Base-by-base conservation (phyloP, 2,797 vertebrate species). In the Premnoplex brunnescens region DNA sequence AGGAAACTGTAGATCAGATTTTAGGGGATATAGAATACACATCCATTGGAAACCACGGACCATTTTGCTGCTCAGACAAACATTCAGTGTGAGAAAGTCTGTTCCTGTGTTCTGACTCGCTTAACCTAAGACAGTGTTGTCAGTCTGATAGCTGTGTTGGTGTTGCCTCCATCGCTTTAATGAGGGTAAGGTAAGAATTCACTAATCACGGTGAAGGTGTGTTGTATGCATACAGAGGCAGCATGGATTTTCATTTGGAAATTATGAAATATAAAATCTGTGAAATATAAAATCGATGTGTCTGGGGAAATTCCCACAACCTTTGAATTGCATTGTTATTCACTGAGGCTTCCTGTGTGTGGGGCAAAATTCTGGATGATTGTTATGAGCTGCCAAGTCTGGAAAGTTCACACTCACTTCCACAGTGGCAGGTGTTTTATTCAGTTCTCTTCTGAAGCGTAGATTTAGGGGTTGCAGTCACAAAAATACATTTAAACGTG, bases 181-280 rank as follows among this genome's bases (percentile, higher is more conserved):
- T 10, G 17, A 54, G 26, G 20, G 16, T 28, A 24, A 85, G 12
- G 9, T 58, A 10, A 41, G 37, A 60, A 44, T 20, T 14, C 23
- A 59, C 66, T 46, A 75, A 64, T 20, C 28, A n/a, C 24, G 5
- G 4, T 12, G 49, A 46, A 36, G 26, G 22, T 39, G 5, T 10
- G 28, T 52, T 0, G 0, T 48, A 7, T 30, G 18, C 16, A 2
- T 7, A 52, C 10, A 19, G 27, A 84, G 59, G 19, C 18, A 30
- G 34, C 10, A 11, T 46, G 44, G 10, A 39, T 87, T 86, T 82
- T 73, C 48, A 32, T 0, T 46, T 55, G 17, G 43, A 48, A 89
- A 68, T 75, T 3, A 11, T 32, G 9, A 68, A 37, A 54, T 17
- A 3, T 39, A 19, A 64, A 51, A 8, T 8, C 22, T 3, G 3